phyloP scores from a whole-genome alignment of 2,888 invertebrate genomes.

The Drosophila sordidula region DNA sequence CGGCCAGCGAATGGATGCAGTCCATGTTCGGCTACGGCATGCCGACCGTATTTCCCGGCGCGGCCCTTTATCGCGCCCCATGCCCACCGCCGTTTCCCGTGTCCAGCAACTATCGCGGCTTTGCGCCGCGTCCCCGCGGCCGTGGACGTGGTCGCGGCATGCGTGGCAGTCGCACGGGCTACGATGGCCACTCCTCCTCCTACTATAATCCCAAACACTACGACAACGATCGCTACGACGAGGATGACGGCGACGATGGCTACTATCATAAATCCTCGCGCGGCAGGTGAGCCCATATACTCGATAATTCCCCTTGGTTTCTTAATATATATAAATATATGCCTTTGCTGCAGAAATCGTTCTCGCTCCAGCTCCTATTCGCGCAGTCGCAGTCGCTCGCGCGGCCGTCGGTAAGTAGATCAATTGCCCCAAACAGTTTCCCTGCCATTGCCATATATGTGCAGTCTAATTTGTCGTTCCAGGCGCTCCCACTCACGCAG shows the following conservation, averaged over 20 bases:
- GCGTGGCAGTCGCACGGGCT: constrained; percentile 59
- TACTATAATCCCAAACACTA: constrained; percentile 86
- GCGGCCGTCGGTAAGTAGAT: constrained; percentile 77
- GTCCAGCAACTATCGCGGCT: constrained; percentile 82
- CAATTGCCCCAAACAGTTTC: neutral
- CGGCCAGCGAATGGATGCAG: constrained; percentile 84
- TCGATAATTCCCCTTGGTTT: neutral
- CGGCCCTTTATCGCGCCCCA: constrained; percentile 78
- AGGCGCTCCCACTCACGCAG: constrained; percentile 68
- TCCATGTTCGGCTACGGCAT: constrained; percentile 83
- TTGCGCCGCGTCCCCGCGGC: constrained; percentile 83
- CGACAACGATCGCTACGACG: constrained; percentile 86
- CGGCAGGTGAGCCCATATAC: constrained; percentile 44
- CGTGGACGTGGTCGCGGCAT: constrained; percentile 84
- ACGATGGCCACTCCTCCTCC: constrained; percentile 69
- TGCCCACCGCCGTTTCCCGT: constrained; percentile 66
- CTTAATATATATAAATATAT: neutral
- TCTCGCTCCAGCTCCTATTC: constrained; percentile 73
- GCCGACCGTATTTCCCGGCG: constrained; percentile 81
- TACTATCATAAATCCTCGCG: constrained; percentile 83
- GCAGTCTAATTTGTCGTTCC: constrained; percentile 66
- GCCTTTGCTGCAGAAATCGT: constrained; percentile 55
- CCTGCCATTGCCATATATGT: constrained; percentile 6
- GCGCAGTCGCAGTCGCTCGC: constrained; percentile 65
- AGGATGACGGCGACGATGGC: constrained; percentile 86